phyloP scores from a whole-genome alignment of 2,888 invertebrate species.

The Smittia sp. region DNA sequence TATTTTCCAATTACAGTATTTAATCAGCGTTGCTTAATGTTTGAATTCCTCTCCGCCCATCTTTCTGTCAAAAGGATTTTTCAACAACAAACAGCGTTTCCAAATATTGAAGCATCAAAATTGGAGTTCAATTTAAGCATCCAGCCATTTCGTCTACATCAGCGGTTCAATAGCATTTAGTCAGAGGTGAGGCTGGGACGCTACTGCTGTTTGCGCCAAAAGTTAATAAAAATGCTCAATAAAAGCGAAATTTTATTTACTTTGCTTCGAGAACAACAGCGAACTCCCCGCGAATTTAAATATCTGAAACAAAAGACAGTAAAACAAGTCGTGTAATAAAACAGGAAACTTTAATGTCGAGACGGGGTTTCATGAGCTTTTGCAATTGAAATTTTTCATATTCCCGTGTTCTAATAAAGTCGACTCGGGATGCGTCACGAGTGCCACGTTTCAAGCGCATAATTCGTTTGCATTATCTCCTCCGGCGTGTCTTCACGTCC shows the following conservation, averaged over 20 bases:
- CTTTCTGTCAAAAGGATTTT: conserved; percentile 11
- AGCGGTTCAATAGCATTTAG: no score
- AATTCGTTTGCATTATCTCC: conserved; percentile 33
- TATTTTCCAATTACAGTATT: conserved; percentile 31
- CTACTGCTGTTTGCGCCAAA: background rate
- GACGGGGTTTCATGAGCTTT: background rate
- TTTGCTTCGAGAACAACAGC: background rate
- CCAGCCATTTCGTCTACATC: background rate
- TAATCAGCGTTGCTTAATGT: conserved; percentile 11
- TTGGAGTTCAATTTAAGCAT: background rate
- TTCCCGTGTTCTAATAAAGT: background rate
- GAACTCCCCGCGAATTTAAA: conserved; percentile 9
- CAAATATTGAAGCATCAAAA: background rate
- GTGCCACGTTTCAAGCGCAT: conserved; percentile 33
- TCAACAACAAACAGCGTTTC: background rate
- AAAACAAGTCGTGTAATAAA: background rate
- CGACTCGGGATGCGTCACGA: background rate
- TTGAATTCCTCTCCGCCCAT: background rate
- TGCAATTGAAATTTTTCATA: conserved; percentile 6
- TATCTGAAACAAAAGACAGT: conserved; percentile 5
- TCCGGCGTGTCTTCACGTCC: background rate
- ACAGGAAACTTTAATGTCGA: background rate
- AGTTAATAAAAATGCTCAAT: background rate
- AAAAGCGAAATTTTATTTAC: background rate
- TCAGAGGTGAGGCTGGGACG: no score